Evolutionary conservation across 2,113 vertebrate species (phyloP), one percentile per base, ranked within the genome.

Genomic region (Progne subis): DNA sequence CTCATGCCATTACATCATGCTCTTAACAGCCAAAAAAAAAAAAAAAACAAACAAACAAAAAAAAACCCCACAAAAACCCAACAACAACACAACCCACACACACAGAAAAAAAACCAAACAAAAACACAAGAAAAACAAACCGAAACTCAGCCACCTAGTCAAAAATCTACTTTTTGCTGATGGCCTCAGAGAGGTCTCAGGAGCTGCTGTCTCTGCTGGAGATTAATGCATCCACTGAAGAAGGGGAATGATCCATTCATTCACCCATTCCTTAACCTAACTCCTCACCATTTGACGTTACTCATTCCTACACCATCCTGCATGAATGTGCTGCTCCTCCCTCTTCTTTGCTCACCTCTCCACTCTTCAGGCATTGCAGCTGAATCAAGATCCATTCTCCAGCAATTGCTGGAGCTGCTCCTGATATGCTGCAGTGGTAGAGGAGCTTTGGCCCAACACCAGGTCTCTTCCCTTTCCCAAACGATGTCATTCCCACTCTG

Each of bases 251-350:
- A 53, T 9, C 37, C 18, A 20, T 29, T 37, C 34, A 64, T 8
- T 18, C 43, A 79, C 8, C n/a, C 12, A 3, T 24, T 81, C 12
- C 32, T 55, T 28, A 85, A 14, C 29, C 26, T 32, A 37, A 12
- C 37, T 44, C 32, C 26, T 44, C 29, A 37, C 11, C 10, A 3
- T 61, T 46, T 59, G 18, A 52, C 26, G 18, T 79, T 15, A 43
- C 11, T 69, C 32, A 25, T 55, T 85, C 67, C 77, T 34, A 26
- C 37, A 72, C 28, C 61, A 65, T 12, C 56, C 44, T 60, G 46
- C 4, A 0, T 0, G 10, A 28, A 50, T 16, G 15, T 25, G 15
- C 37, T 2, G 2, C 31, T 83, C 18, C 34, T 17, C 13, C 60
- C 24, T 52, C 26, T 18, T 34, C 47, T 55, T 29, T 12, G 19